These are phyloP conservation scores for Microchrysa polita DNA, from an alignment of 2,888 invertebrate genomes.

Conservation along the genomic window DNA sequence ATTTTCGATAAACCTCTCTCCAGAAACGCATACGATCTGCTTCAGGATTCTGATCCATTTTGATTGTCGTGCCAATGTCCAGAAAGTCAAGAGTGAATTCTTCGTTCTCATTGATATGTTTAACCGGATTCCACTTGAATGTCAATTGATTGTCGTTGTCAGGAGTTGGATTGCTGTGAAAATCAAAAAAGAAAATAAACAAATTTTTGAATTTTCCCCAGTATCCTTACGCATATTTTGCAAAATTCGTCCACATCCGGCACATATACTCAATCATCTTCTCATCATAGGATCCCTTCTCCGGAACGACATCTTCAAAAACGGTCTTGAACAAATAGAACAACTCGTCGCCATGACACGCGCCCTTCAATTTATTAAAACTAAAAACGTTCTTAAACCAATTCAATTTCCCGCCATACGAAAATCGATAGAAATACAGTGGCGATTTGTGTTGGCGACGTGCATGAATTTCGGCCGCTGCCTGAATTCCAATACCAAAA, in stretches of 20 bases:
- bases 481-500: constrained; percentile 57
- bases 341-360: constrained; percentile 71
- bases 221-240: constrained; percentile 66
- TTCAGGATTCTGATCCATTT: constrained; percentile 59
- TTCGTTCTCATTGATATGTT: constrained; percentile 41
- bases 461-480: constrained; percentile 56
- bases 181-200: constrained; percentile 1
- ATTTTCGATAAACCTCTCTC: constrained; percentile 59
- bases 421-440: constrained; percentile 69
- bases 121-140: constrained; percentile 57
- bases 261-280: constrained; percentile 65
- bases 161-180: constrained; percentile 59
- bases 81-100: constrained; percentile 58
- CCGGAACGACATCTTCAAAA: constrained; percentile 45
- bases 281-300: constrained; percentile 53
- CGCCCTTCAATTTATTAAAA: constrained; percentile 65
- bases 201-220: background rate
- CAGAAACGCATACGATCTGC: constrained; percentile 59
- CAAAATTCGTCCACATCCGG: constrained; percentile 74
- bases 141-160: constrained; percentile 46
- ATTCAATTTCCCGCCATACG: constrained; percentile 68
- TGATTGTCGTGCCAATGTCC: constrained; percentile 55
- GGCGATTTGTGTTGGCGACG: constrained; percentile 59
- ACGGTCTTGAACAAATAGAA: constrained; percentile 68
- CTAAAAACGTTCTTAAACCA: constrained; percentile 65